Base-by-base conservation (phyloP, 23 tunicate genomes). In the Ascidia mentula region DNA sequence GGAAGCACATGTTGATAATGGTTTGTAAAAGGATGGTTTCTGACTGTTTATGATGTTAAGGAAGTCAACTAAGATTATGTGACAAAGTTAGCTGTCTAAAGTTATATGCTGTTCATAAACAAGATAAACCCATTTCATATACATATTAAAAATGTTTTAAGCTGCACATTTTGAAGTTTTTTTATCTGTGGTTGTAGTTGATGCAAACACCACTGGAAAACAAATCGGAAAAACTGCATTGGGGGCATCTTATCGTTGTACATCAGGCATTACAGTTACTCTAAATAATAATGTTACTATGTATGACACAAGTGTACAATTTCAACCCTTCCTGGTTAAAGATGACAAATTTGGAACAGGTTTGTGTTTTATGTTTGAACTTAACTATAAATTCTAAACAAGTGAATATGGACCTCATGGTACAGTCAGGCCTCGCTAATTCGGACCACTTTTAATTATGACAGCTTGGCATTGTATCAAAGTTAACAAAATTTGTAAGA, bases 291-390 rank as follows among this genome's bases (percentile, higher is more conserved):
- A 82, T 40, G 77, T 81, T 34, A 84, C 87, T 3, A 36, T 93
- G 73, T 32, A 40, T 34, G 69, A 80, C 53, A 75, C 46, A 2
- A 31, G 84, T 72, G 84, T 93, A 15, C 98, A 93, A 75, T 88
- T 80, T 38, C 98, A 93, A 81, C 86, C 93, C 22, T 93, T 80
- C 76, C 38, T 38, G 17, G 72, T 88, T 37, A 46, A 40, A 8
- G 69, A 76, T 35, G 89, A 80, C 18, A 84, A 75, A 1, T 93
- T 74, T 77, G 87, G 89, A 26, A 69, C 93, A 80, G 98, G 98
- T 93, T 28, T 24, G 74, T 79, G 15, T 42, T 42, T 12, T 42
- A 42, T 9, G 15, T 42, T 9, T 42, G 53, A 42, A 9, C 53
- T 42, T 42, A 42, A 42, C 12, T 42, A 42, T 9, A 42, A 42